Conservation (phyloP, 2,797 vertebrate species). For the Phalloptychus januarius region DNA sequence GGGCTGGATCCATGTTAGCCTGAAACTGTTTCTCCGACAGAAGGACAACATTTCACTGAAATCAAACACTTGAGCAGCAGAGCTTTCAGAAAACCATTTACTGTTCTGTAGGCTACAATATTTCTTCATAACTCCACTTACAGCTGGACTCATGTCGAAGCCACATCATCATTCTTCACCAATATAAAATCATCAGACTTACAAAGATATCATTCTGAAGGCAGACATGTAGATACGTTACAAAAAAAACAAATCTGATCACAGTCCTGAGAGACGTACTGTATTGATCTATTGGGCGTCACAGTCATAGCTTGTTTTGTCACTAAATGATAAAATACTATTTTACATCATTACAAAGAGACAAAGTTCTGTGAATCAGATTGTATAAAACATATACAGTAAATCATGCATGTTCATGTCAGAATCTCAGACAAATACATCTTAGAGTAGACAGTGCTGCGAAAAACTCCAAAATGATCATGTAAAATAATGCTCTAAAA, state of each 20-base stretch:
- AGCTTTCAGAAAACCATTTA: slow-evolving; percentile 94
- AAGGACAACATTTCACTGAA: slow-evolving; percentile 87
- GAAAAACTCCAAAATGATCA: neutral
- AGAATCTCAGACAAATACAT: slow-evolving; percentile 19
- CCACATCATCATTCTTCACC: slow-evolving; percentile 79
- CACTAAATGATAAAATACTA: slow-evolving; percentile 27
- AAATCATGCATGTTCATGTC: slow-evolving; percentile 25
- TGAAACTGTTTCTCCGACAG: slow-evolving; percentile 84
- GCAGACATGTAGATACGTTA: slow-evolving; percentile 54
- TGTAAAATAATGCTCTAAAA: neutral
- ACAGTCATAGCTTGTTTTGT: slow-evolving; percentile 46
- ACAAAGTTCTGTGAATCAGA: slow-evolving; percentile 18
- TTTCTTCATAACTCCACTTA: slow-evolving; percentile 56
- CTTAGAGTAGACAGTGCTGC: slow-evolving; percentile 13
- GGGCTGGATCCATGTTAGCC: slow-evolving; percentile 82
- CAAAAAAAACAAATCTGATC: slow-evolving; percentile 28
- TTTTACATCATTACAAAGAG: slow-evolving; percentile 15
- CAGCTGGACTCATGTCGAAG: slow-evolving; percentile 78
- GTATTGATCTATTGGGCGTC: slow-evolving; percentile 53
- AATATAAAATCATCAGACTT: slow-evolving; percentile 65
- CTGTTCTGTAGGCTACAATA: slow-evolving; percentile 83
- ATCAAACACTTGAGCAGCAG: slow-evolving; percentile 86
- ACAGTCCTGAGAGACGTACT: slow-evolving; percentile 71
- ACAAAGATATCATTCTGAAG: slow-evolving; percentile 69
- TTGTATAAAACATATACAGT: slow-evolving; percentile 31